Evolutionary conservation across 2,797 vertebrate genomes (phyloP), one percentile per base, ranked within the genome.

Genomic region (Danionella dracula): DNA sequence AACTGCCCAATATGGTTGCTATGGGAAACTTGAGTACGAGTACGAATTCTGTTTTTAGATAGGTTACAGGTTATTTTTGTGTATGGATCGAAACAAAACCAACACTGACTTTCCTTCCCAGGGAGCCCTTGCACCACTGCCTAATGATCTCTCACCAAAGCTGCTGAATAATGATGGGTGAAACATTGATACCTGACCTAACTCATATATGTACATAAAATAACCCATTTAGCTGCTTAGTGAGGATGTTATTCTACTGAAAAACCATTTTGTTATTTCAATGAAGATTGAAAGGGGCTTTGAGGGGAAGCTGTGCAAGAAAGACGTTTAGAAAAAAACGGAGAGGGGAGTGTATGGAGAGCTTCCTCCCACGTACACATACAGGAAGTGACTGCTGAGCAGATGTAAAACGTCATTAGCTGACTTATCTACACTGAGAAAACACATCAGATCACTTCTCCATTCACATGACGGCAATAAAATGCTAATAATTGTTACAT

Each of bases 11-110:
- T 50, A 59, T 40, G 42, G 74, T 76, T 76, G 71, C 74, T 49
- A 76, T 73, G 68, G 74, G 37, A 73, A 68, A 64, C 74, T 40
- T 67, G 63, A 41, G 53, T 27, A 72, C 34, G 67, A 73, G 74
- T 70, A 68, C 53, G 49, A 68, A 41, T 70, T 35, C 35, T 29
- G 17, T 48, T 64, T 29, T 37, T 55, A 56, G 53, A 67, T 34
- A 37, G 67, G 53, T 42, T 63, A 62, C 37, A 29, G 63, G 67
- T 55, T 65, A 70, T 40, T 34, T 66, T 20, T 51, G 37, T 60
- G 19, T 29, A 44, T 56, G 29, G 46, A 46, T 69, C 54, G 40
- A 53, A 10, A 48, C 17, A 49, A 62, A 49, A 69, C 35, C 41
- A 49, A 60, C 41, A 55, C 57, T 35, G 44, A 67, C 46, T 31